These are phyloP conservation scores for Drosophila nigrodunni DNA, from an alignment of 1,140 invertebrate genomes.

Conservation along the genomic window DNA sequence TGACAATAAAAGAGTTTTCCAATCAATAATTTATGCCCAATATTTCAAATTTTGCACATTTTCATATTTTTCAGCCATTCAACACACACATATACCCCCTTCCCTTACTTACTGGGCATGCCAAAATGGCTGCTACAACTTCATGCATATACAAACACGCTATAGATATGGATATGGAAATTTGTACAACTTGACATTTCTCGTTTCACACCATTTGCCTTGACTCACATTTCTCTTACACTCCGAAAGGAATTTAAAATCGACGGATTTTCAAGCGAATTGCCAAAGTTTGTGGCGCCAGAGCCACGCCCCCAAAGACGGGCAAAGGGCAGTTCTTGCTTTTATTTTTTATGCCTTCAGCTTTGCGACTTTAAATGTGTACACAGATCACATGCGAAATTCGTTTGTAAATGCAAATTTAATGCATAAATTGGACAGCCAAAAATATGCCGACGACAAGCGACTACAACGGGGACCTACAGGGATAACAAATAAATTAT, in stretches of 20 bases:
- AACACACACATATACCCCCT: background rate
- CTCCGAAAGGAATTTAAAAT: slow-evolving; percentile 18
- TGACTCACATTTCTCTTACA: slow-evolving; percentile 21
- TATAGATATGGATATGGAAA: slow-evolving; percentile 33
- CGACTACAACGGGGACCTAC: background rate
- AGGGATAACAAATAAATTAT: slow-evolving; percentile 20
- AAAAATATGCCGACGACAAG: slow-evolving; percentile 27
- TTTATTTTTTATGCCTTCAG: background rate
- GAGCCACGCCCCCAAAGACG: background rate
- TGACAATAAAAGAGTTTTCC: background rate
- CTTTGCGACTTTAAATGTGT: slow-evolving; percentile 24
- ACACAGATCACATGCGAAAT: slow-evolving; percentile 53
- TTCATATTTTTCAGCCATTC: no score
- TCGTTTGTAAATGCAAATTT: slow-evolving; percentile 41
- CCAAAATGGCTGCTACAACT: slow-evolving; percentile 43
- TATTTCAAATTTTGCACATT: background rate
- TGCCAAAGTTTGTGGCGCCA: slow-evolving; percentile 57
- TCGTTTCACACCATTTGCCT: slow-evolving; percentile 46
- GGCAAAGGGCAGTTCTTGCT: slow-evolving; percentile 4
- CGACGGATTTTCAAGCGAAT: slow-evolving; percentile 39
- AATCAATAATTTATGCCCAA: background rate
- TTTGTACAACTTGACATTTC: slow-evolving; percentile 49
- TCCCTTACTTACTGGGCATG: background rate
- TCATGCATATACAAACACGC: slow-evolving; percentile 54
- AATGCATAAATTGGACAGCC: slow-evolving; percentile 54